These are phyloP conservation scores for Otus scops DNA, from an alignment of 2,797 vertebrate species.

Conservation along the genomic window DNA sequence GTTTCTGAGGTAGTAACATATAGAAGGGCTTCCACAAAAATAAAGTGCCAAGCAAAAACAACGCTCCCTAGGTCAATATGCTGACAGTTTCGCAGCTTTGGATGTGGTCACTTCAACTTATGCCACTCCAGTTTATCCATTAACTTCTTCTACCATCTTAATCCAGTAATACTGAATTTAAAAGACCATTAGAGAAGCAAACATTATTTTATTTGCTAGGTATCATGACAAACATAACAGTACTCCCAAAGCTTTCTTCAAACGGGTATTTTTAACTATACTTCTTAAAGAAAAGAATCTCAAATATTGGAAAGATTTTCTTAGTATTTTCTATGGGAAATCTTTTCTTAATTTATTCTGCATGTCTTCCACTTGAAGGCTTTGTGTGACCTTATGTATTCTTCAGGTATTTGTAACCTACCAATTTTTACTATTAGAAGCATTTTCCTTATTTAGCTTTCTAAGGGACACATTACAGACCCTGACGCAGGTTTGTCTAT, in stretches of 20 bases:
- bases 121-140: not conserved
- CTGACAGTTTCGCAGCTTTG: not conserved
- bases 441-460: not conserved
- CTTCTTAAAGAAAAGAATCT: not conserved
- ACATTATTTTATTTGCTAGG: not conserved
- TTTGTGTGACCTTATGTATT: not conserved
- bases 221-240: not conserved
- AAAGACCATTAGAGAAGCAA: not conserved
- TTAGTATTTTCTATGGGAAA: not conserved
- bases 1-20: not conserved
- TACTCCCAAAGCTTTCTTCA: not conserved
- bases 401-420: not conserved
- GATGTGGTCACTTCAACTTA: not conserved
- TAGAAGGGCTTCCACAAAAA: not conserved
- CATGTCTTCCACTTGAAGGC: not conserved
- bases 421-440: not conserved
- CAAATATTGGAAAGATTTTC: not conserved
- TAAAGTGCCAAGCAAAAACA: not conserved
- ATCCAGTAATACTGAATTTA: not conserved
- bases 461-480: not conserved
- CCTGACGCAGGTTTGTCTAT: not conserved
- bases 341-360: not conserved
- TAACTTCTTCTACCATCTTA: not conserved
- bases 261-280: not conserved
- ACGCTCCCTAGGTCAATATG: fast-evolving